Percentiles rank a stretch among this genome's conserved stretches.
These are phyloP conservation scores for Scaptodrosophila latifasciaeformis DNA, from an alignment of 2,888 invertebrate species.

Conservation along the genomic window DNA sequence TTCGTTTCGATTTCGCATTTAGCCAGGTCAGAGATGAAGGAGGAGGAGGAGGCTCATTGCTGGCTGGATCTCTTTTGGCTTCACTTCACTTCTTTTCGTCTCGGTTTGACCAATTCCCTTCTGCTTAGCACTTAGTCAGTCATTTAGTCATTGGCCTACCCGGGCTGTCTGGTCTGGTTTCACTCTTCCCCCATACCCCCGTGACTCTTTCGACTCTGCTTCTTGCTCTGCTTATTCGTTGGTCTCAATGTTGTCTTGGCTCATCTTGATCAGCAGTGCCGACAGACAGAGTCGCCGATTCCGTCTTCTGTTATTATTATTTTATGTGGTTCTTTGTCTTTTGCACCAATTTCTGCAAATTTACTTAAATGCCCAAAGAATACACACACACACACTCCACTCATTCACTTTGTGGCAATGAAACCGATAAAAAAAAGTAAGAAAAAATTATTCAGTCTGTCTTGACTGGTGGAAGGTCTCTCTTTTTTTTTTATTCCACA, in stretches of 20 bases:
- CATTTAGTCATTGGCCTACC: constrained; percentile 63
- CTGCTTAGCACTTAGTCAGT: constrained; percentile 64
- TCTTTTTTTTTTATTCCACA: too few relatives aligned
- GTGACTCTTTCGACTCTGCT: too few relatives aligned
- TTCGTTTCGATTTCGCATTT: constrained; percentile 63
- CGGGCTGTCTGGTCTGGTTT: not conserved
- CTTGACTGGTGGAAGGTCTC: too few relatives aligned
- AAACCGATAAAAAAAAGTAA: too few relatives aligned
- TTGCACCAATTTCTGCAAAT: constrained; percentile 67
- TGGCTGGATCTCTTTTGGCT: too few relatives aligned
- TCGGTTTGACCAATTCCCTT: too few relatives aligned
- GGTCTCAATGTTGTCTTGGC: constrained; percentile 23
- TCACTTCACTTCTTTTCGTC: too few relatives aligned
- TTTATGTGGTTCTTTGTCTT: constrained; percentile 67
- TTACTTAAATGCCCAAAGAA: constrained; percentile 55
- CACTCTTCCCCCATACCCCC: too few relatives aligned
- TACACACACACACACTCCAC: constrained; percentile 34
- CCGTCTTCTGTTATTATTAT: constrained; percentile 66
- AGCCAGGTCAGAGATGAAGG: constrained; percentile 3
- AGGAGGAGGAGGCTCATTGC: constrained; percentile 9
- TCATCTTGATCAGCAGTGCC: constrained; percentile 27
- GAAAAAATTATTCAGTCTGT: too few relatives aligned
- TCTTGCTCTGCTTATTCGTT: too few relatives aligned
- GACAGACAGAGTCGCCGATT: constrained; percentile 40
- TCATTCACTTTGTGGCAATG: too few relatives aligned